Base-by-base conservation (phyloP, 2,797 vertebrate genomes). In the Sitta carolinensis region DNA sequence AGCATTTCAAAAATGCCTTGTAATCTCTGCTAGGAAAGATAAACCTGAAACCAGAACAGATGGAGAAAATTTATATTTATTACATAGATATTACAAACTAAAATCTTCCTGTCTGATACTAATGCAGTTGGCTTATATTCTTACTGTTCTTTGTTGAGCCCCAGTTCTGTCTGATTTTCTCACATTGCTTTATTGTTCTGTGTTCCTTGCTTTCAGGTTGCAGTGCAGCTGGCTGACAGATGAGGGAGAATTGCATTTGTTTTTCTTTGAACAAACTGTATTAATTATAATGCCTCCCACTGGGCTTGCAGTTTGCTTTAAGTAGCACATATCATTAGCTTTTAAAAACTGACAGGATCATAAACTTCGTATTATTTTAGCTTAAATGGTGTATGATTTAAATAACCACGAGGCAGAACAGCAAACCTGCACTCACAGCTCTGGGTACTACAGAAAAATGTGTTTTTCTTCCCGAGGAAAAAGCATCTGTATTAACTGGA, bases 231-330 rank as follows among this genome's bases (percentile, higher is more conserved):
- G 48, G 47, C 89, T 96, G 97, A 96, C 95, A 95, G 87, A 95
- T 96, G 93, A 96, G 89, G 81, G 73, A 64, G 93, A 96, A 96
- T 97, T 97, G 70, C 89, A 92, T 97, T 96, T 95, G 91, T 95
- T 95, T 96, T 97, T 87, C 97, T 97, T 97, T 97, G 96, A 98
- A 95, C 96, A 97, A 97, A 97, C 94, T 85, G 43, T 92, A 94
- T 96, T 97, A 97, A 98, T 98, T 97, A 98, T 97, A 97, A 96
- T 96, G 75, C 87, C 91, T 97, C 97, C 97, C 93, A 87, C 96
- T 34, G 85, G 96, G 96, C 55, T 95, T 95, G 80, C 93, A 72
- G 74, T 95, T 97, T 86, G 84, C 93, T 96, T 78, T 91, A 95
- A 97, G 91, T 95, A 96, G 96, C 94, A 89, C 87, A 81, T 97